phyloP scores from a whole-genome alignment of 1,140 invertebrate species.

The Zaprionus camerounensis region DNA sequence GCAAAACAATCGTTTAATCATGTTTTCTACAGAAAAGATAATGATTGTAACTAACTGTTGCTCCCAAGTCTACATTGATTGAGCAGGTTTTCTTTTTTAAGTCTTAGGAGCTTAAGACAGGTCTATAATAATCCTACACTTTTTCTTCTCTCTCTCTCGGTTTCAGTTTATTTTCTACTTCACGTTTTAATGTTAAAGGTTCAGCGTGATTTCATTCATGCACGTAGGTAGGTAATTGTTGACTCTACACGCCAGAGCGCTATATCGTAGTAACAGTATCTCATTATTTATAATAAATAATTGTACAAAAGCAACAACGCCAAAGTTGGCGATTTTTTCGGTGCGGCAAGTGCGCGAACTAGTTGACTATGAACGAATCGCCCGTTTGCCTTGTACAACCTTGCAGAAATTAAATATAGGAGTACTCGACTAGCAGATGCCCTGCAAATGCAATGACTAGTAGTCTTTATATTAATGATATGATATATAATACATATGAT shows the following conservation, averaged over 20 bases:
- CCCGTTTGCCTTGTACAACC: conserved; percentile 82
- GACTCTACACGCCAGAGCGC: conserved; percentile 34
- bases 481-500: too few relatives aligned
- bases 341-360: conserved; percentile 68
- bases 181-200: conserved; percentile 61
- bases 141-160: not conserved
- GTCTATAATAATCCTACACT: not conserved
- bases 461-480: too few relatives aligned
- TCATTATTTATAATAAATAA: conserved; percentile 76
- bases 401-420: conserved; percentile 52
- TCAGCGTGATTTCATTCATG: conserved; percentile 60
- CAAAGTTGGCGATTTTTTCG: conserved; percentile 58
- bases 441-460: not conserved
- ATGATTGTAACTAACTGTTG: not conserved
- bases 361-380: conserved; percentile 79
- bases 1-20: not conserved
- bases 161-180: conserved; percentile 12
- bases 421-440: not conserved
- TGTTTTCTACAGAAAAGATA: not conserved
- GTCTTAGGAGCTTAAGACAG: not conserved
- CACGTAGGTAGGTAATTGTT: conserved; percentile 77
- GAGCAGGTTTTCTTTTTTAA: conserved; percentile 6
- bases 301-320: conserved; percentile 39
- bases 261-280: conserved; percentile 32
- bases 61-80: not conserved